phyloP scores from a whole-genome alignment of 2,113 vertebrate species.

The Larimichthys crocea region DNA sequence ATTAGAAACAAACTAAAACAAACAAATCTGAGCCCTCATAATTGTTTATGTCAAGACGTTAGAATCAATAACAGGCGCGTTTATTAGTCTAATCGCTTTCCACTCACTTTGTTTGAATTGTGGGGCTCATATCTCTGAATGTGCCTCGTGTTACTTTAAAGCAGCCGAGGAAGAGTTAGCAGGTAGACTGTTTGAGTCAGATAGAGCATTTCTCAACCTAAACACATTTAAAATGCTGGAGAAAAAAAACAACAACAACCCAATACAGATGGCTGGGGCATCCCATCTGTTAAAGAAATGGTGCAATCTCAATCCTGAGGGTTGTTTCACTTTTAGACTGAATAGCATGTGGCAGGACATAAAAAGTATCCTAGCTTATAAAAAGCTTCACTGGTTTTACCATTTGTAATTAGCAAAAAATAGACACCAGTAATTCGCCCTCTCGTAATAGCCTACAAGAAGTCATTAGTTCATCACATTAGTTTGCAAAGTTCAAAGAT shows the following conservation, averaged over 20 bases:
- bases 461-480: slow-evolving; percentile 80
- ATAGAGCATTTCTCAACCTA: slow-evolving; percentile 60
- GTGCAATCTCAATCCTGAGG: slow-evolving; percentile 79
- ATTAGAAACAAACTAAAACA: slow-evolving; percentile 65
- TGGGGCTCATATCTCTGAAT: slow-evolving; percentile 41
- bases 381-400: slow-evolving; percentile 82
- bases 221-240: slow-evolving; percentile 60
- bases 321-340: slow-evolving; percentile 80
- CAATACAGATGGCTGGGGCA: slow-evolving; percentile 71
- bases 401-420: slow-evolving; percentile 84
- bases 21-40: slow-evolving; percentile 58
- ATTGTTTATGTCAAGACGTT: slow-evolving; percentile 55
- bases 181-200: slow-evolving; percentile 48
- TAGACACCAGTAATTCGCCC: slow-evolving; percentile 79
- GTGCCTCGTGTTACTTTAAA: slow-evolving; percentile 31
- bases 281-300: slow-evolving; percentile 82
- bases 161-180: slow-evolving; percentile 47
- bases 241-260: neutral
- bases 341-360: slow-evolving; percentile 80
- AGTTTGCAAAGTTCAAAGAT: slow-evolving; percentile 80
- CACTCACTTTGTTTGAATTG: slow-evolving; percentile 59
- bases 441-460: slow-evolving; percentile 75
- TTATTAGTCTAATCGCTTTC: slow-evolving; percentile 64
- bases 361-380: slow-evolving; percentile 80
- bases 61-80: slow-evolving; percentile 70